Evolutionary conservation across 2,797 vertebrate species (phyloP).

Genomic region (Tinamus major): DNA sequence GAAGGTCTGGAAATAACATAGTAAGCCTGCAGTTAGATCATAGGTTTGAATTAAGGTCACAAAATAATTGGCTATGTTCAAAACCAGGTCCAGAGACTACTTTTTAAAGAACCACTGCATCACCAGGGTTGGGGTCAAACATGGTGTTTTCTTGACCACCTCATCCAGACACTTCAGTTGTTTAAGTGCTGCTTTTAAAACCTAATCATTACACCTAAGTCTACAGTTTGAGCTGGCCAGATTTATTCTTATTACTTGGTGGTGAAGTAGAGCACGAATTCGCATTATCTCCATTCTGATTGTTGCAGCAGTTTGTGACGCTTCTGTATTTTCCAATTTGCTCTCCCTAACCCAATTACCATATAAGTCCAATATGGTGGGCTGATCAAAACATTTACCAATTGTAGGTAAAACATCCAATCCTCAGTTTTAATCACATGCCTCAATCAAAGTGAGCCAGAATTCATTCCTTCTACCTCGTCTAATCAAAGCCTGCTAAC

Average conservation of each 20-base stretch:
- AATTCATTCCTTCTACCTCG: constrained; percentile 21
- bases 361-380: neutral
- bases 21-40: neutral
- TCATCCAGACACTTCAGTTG: neutral
- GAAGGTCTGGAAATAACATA: neutral
- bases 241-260: neutral
- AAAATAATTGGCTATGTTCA: neutral
- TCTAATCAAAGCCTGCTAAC: constrained; percentile 52
- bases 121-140: neutral
- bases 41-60: neutral
- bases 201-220: neutral
- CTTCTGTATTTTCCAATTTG: constrained; percentile 20
- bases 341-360: constrained; percentile 23
- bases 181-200: neutral
- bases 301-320: neutral
- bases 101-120: neutral
- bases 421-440: constrained; percentile 51
- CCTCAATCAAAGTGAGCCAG: constrained; percentile 27
- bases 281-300: constrained; percentile 22
- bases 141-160: neutral
- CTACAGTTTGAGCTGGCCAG: neutral
- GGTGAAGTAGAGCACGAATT: neutral
- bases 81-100: neutral
- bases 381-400: constrained; percentile 38
- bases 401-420: constrained; percentile 42